These are phyloP conservation scores for Eidolon helvum DNA, from an alignment of 2,113 vertebrate species.

Conservation along the genomic window DNA sequence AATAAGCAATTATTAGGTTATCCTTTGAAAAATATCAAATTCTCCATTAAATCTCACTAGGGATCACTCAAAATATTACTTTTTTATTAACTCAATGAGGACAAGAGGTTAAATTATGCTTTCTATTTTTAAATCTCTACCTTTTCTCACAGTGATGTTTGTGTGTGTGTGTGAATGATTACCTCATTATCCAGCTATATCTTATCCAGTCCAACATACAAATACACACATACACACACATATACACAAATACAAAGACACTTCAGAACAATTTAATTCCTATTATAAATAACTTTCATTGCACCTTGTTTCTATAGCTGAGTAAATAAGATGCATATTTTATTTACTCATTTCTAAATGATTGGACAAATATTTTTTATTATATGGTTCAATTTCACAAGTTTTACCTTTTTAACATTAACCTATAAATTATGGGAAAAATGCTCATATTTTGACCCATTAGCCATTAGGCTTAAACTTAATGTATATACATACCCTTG, in stretches of 20 bases:
- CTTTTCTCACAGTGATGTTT: not conserved
- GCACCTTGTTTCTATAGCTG: not conserved
- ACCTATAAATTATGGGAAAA: not conserved
- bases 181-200: not conserved
- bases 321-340: not conserved
- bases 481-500: not conserved
- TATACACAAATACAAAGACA: not conserved
- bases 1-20: not conserved
- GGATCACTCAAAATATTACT: not conserved
- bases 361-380: not conserved
- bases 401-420: not conserved
- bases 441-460: not conserved
- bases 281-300: not conserved
- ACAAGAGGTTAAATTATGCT: not conserved
- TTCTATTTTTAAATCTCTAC: not conserved
- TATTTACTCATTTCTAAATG: not conserved
- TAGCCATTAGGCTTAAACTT: not conserved
- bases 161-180: not conserved
- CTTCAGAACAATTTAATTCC: not conserved
- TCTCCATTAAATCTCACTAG: not conserved
- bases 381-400: not conserved
- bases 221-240: not conserved
- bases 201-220: not conserved
- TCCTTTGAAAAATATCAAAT: not conserved
- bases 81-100: not conserved